phyloP scores from a whole-genome alignment of 1,140 invertebrate species.

The Aphidius gifuensis region DNA sequence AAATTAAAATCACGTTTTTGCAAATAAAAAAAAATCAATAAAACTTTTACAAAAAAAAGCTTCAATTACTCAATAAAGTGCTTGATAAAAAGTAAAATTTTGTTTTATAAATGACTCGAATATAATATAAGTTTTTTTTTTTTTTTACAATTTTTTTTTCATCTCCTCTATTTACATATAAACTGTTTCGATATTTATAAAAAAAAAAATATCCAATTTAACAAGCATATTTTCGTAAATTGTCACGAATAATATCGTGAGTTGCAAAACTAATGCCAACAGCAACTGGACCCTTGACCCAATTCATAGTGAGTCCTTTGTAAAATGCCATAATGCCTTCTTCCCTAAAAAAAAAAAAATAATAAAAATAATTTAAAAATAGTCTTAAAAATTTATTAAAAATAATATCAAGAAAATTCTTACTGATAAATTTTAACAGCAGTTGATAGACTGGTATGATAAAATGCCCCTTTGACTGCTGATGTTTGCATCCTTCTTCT shows the following conservation, averaged over 20 bases:
- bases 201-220: background rate
- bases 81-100: no score
- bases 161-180: background rate
- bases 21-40: no score
- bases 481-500: slow-evolving; percentile 82
- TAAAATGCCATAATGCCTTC: slow-evolving; percentile 93
- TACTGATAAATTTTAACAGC: slow-evolving; percentile 64
- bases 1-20: no score
- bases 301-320: slow-evolving; percentile 98
- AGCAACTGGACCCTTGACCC: slow-evolving; percentile 97
- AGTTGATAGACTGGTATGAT: slow-evolving; percentile 65
- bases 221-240: slow-evolving; percentile 50
- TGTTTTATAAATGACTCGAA: slow-evolving; percentile 3
- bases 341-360: slow-evolving; percentile 56
- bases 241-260: slow-evolving; percentile 79
- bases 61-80: no score
- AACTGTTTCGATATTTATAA: background rate
- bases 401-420: slow-evolving; percentile 24
- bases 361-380: slow-evolving; percentile 20
- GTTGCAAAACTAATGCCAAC: slow-evolving; percentile 98
- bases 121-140: slow-evolving; percentile 8
- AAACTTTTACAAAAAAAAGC: no score
- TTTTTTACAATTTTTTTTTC: slow-evolving; percentile 3
- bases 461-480: slow-evolving; percentile 60
- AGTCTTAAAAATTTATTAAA: no score